Evolutionary conservation across 1,140 invertebrate genomes (phyloP), one percentile per base, ranked within the genome.

Genomic region (Lordiphosa clarofinis): DNA sequence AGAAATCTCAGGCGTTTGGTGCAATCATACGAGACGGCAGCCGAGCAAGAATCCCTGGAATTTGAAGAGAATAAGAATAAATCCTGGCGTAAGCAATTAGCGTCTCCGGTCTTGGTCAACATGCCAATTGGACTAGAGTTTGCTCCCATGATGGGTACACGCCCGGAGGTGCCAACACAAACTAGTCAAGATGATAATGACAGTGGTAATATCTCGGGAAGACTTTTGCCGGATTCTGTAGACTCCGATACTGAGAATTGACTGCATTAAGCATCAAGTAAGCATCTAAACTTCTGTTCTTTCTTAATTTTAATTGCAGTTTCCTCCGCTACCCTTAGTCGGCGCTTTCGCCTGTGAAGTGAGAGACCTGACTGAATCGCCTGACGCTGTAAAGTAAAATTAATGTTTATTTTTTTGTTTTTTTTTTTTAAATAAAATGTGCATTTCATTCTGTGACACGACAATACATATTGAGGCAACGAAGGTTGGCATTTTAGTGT

Each of bases 371-470:
- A 13, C 33, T 42, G 48, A 11, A 31, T 28, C 5, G 24, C 24
- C 2, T 24, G 21, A 5, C 2, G 21, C 5, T 4, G 21, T 1
- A 0, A 1, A 44, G 12, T 12, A 44, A 24, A 28, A n/a, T n/a
- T n/a, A n/a, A n/a, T n/a, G n/a, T 35, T 64, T 40, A 15, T 7
- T 33, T 4, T 15, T 44, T 42, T 3, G 37, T 54, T 42, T 48
- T 3, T 37, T 35, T 19, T 6, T 49, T 28, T 47, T 35, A 33
- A 64, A 73, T 73, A 59, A 79, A 73, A 66, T 69, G 12, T 73
- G 68, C 69, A 79, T 61, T 79, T 79, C 62, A 78, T 78, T 37
- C 58, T 37, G 33, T 67, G 19, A 44, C 49, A 40, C 31, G 9
- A 38, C 24, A 28, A 28, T 28, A 28, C 5, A 28, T 6, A 28